Percentiles rank a stretch among this genome's conserved stretches.
Evolutionary conservation across 2,888 invertebrate genomes (phyloP).

Genomic region (Ormia ochracea): DNA sequence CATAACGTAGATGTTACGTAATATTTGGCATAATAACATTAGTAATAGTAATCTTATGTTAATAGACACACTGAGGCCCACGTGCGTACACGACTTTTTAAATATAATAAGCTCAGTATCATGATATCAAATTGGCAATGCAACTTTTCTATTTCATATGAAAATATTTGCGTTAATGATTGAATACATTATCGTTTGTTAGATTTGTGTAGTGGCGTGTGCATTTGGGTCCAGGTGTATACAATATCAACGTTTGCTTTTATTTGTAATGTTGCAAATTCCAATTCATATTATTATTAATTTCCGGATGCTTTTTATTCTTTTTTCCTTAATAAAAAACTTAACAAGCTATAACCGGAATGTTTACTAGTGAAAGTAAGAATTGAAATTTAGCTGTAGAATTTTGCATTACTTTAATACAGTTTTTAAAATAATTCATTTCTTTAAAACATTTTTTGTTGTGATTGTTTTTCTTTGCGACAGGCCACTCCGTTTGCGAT

Average conservation of each 20-base stretch:
- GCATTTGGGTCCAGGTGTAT: not conserved
- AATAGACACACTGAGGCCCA: not conserved
- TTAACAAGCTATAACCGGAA: constrained; percentile 70
- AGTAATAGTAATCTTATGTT: not conserved
- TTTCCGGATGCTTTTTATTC: constrained; percentile 60
- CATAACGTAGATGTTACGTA: too few relatives aligned
- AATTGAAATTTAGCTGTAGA: constrained; percentile 28
- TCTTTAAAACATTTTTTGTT: not conserved
- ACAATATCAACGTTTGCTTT: constrained; percentile 32
- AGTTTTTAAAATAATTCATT: not conserved
- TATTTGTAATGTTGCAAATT: constrained; percentile 7
- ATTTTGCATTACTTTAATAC: not conserved
- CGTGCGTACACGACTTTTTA: too few relatives aligned
- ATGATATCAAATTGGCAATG: too few relatives aligned
- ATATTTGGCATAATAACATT: too few relatives aligned
- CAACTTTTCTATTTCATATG: too few relatives aligned
- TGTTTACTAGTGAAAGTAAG: constrained; percentile 72
- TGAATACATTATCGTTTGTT: too few relatives aligned
- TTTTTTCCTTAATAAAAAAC: constrained; percentile 47
- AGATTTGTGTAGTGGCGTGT: too few relatives aligned
- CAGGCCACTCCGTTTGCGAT: constrained; percentile 66
- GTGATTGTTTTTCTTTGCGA: constrained; percentile 32
- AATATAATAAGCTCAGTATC: too few relatives aligned
- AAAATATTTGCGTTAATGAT: too few relatives aligned
- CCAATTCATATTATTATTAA: constrained; percentile 25